Evolutionary conservation across 1,140 invertebrate genomes (phyloP), one percentile per base, ranked within the genome.

Genomic region (Drosophila neocordata): DNA sequence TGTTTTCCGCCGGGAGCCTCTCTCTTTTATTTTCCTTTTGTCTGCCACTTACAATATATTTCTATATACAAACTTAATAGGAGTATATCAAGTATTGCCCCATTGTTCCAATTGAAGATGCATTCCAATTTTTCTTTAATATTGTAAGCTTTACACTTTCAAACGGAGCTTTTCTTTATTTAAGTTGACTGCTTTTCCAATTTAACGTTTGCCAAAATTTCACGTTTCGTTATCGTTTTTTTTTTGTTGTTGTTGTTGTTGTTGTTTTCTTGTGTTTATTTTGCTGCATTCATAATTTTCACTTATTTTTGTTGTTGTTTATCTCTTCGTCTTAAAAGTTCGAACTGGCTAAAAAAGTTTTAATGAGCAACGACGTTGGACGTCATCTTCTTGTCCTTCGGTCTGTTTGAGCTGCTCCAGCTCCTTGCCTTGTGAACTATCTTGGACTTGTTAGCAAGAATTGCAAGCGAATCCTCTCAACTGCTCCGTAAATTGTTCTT

Each of bases 361-460:
- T 83, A 83, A 83, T 83, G 79, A 83, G 79, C 75, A 83, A 75
- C 79, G 79, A 82, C 79, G 69, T 83, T 75, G 75, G 80, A 75
- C 80, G 80, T 83, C 80, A 79, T 68, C 79, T 62, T 59, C 70
- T 73, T 60, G 70, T 48, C 61, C 15, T 48, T 48, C 15, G 15
- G 9, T 15, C 41, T 2, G 5, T 2, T 24, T 38, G 12, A 3
- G 37, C 37, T 22, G 1, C 37, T 22, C 4, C 18, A 0, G n/a
- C 3, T 13, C 7, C 22, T 24, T 24, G 22, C 0, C 13, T 24
- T 41, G 4, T 20, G 20, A 4, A 24, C 22, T 24, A 4, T 8
- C 44, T 18, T n/a, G 12, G 1, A 34, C 51, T 37, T 18, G 38
- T 18, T 31, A 13, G 22, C 31, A 20, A 35, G 22, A 18, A 44